Evolutionary conservation across 2,113 vertebrate genomes (phyloP), one percentile per base, ranked within the genome.

Genomic region (Clarias magur): DNA sequence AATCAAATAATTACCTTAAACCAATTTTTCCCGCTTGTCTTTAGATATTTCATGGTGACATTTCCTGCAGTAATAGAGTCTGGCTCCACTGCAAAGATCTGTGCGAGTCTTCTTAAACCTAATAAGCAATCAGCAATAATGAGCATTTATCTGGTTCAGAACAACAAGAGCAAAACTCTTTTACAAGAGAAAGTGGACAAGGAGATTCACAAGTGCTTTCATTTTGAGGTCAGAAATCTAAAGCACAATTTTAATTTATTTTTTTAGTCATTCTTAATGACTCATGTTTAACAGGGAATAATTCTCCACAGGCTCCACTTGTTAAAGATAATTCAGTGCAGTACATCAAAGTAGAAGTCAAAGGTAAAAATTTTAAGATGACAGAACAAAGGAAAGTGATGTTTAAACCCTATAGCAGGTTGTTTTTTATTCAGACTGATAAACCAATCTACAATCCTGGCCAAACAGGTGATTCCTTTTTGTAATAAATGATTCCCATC

Each of bases 371-470:
- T 0, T 94, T 94, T 90, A 15, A 87, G 48, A 93, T 92, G 1
- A 90, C 23, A 63, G 89, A 94, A 82, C 78, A 88, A 84, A 90
- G 88, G 19, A 94, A 92, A 85, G 92, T 95, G 75, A 12, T 91
- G 90, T 85, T 93, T 79, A 89, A 21, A 88, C 38, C 9, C 42
- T 92, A 91, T 68, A 0, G 62, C 7, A 85, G 86, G 9, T 19
- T 67, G 53, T 91, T 90, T 1, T 93, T 95, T 25, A 53, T 94
- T 88, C 94, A 94, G 83, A 94, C 93, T 0, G 93, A 94, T 80
- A 94, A 94, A 92, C 93, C 94, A 0, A 91, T 95, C 85, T 95
- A 95, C 88, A 92, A 91, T 21, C 94, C 94, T 5, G 94, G 94
- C 90, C 94, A 95, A 89, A 93, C 92, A 75, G 92, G 94, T 72